Evolutionary conservation across 2,113 vertebrate species (phyloP), one percentile per base, ranked within the genome.

Genomic region (Macquaria australasica): DNA sequence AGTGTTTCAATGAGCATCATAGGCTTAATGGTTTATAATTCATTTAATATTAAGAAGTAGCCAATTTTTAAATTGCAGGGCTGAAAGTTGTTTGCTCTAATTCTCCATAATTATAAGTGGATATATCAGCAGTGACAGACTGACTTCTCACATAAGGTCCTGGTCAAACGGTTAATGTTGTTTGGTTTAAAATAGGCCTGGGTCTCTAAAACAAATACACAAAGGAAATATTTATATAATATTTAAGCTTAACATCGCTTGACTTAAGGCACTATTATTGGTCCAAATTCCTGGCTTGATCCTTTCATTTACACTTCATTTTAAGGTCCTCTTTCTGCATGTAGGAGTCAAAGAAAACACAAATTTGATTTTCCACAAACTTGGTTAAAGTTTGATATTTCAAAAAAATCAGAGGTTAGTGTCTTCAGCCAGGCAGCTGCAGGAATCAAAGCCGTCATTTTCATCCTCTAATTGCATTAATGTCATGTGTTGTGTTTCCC

Each of bases 401-500:
- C n/a, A 50, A 5, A 73, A 63, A 56, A 75, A 70, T 69, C 43
- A 81, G 53, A 73, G 50, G 76, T 83, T 39, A 20, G 10, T 62
- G 34, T 76, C 18, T 53, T 67, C 25, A 51, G 39, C 43, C 74
- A n/a, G 81, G 79, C 77, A 83, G 82, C 85, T 83, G 71, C 58
- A 53, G 67, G 83, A 90, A 88, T 92, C 86, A 90, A 94, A 93
- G 84, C 77, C 6, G 72, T 59, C 68, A 31, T 84, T 89, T 90
- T 94, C 93, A 94, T 93, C 91, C 86, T 87, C 92, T 94, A 92
- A 94, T 94, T 84, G 85, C 85, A 94, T 95, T 96, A 95, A 72
- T 93, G 93, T 95, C 93, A 95, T 96, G 94, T 90, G 91, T 92
- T 93, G 89, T 74, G 81, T 91, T 90, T 93, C 90, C 93, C 91